phyloP scores from a whole-genome alignment of 2,888 invertebrate species.

The Drosophila trichaetosa region DNA sequence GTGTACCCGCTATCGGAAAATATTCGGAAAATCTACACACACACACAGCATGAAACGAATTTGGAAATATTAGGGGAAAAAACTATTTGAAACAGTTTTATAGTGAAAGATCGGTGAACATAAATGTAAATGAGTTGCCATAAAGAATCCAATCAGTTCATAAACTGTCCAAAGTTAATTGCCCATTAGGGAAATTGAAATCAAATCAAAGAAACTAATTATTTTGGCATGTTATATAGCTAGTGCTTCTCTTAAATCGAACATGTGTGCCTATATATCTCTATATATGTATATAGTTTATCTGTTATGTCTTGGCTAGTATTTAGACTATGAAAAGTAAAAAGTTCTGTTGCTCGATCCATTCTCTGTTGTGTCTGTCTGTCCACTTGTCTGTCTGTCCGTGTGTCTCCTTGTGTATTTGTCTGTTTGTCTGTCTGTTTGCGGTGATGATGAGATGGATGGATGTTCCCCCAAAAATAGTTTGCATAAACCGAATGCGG shows the following conservation, averaged over 20 bases:
- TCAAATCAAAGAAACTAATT: constrained; percentile 63
- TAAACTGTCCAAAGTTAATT: constrained; percentile 47
- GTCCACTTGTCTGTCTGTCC: background rate
- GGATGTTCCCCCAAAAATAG: constrained; percentile 57
- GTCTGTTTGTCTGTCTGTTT: constrained; percentile 24
- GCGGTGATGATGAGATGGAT: constrained; percentile 48
- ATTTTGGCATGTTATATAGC: constrained; percentile 56
- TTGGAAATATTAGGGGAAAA: constrained; percentile 26
- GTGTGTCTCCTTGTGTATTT: constrained; percentile 2
- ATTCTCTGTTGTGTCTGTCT: constrained; percentile 4
- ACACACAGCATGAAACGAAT: constrained; percentile 43
- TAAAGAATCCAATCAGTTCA: constrained; percentile 46
- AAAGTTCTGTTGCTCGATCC: constrained; percentile 18
- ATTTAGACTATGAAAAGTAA: constrained; percentile 52
- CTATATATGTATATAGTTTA: constrained; percentile 1
- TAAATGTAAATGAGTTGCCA: constrained; percentile 59
- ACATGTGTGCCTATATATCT: background rate
- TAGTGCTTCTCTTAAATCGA: constrained; percentile 5
- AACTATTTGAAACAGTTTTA: constrained; percentile 2
- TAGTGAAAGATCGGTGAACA: constrained; percentile 19
- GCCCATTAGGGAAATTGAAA: constrained; percentile 38
- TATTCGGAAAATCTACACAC: constrained; percentile 16
- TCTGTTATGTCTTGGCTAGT: constrained; percentile 38
- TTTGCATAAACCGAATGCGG: constrained; percentile 33
- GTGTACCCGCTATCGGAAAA: constrained; percentile 12